Evolutionary conservation across 2,888 invertebrate species (phyloP), one percentile per base, ranked within the genome.

Genomic region (Dolomedes plantarius): DNA sequence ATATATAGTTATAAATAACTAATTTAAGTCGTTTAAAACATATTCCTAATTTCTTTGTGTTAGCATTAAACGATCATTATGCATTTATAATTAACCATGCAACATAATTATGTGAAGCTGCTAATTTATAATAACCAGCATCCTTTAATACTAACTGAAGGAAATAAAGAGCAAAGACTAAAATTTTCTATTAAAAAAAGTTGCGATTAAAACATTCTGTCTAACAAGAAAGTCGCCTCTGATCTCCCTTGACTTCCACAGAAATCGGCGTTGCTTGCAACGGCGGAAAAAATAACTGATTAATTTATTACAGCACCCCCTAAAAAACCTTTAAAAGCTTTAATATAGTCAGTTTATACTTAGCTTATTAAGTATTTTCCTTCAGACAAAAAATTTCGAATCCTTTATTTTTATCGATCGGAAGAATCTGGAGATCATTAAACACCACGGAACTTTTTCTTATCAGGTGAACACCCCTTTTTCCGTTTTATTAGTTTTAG

Each of bases 381-480:
- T 23, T 56, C 23, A 2, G 11, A 23, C 19, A 19, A 56, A 56
- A 56, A 56, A 23, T 23, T 46, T 23, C 56, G 23, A 56, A 23
- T 23, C 56, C 11, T 46, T 46, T 46, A 46, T 46, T 46, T 56
- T 56, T 56, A 56, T 56, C 56, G 56, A 56, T 56, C 65, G 29
- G 9, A 31, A 65, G 29, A 65, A 1, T 31, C 29, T 65, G 3
- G 3, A 65, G 31, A 65, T 65, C 29, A 29, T 65, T 65, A 31
- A 65, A 31, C 65, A 65, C n/a, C 31, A 19, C 16, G 0, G 31
- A 29, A 29, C 31, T 65, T 65, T 31, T 65, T 31, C 29, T 29
- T 65, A 62, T 65, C 56, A 56, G 56, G 56, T 56, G 56, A 56
- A 56, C 56, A 23, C 56, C 56, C 23, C 56, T 23, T 56, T 56